Conservation (phyloP, 2,113 vertebrate species). For the Anolis sagrei region DNA sequence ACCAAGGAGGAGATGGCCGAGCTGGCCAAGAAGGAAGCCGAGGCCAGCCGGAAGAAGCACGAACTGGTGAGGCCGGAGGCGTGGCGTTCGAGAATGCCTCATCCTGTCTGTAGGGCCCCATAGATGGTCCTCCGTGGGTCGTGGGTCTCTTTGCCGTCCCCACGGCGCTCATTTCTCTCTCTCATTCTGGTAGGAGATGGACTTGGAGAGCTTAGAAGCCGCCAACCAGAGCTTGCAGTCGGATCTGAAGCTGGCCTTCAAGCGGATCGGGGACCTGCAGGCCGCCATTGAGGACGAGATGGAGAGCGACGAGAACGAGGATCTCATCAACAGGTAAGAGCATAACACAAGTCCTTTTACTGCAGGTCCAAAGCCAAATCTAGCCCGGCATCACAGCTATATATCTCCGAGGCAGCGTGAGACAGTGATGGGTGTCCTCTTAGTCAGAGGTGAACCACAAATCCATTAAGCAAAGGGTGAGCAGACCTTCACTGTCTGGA, state of each 20-base stretch:
- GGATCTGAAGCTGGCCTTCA: slow-evolving; percentile 97
- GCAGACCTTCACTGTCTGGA: no score
- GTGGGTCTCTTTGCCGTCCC: no score
- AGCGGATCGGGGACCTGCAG: slow-evolving; percentile 97
- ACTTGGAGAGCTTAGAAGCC: slow-evolving; percentile 94
- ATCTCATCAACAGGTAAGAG: slow-evolving; percentile 94
- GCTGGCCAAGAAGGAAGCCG: slow-evolving; percentile 91
- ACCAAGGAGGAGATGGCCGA: slow-evolving; percentile 94
- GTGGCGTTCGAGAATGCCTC: no score
- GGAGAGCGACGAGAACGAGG: slow-evolving; percentile 98
- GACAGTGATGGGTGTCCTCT: no score
- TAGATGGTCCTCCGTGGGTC: no score
- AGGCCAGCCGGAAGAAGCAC: slow-evolving; percentile 96
- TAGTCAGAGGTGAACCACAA: no score
- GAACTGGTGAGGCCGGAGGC: slow-evolving; percentile 84
- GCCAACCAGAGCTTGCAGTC: slow-evolving; percentile 98
- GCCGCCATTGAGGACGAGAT: slow-evolving; percentile 98
- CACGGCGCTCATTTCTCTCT: no score
- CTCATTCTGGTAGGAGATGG: slow-evolving; percentile 87
- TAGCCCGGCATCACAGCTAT: no score
- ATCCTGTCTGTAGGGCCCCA: no score
- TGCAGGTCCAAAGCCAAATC: no score
- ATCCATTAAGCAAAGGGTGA: no score
- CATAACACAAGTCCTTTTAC: background rate
- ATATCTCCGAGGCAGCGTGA: no score